phyloP scores from a whole-genome alignment of 2,888 invertebrate species.

The Luffia ferchaultella region DNA sequence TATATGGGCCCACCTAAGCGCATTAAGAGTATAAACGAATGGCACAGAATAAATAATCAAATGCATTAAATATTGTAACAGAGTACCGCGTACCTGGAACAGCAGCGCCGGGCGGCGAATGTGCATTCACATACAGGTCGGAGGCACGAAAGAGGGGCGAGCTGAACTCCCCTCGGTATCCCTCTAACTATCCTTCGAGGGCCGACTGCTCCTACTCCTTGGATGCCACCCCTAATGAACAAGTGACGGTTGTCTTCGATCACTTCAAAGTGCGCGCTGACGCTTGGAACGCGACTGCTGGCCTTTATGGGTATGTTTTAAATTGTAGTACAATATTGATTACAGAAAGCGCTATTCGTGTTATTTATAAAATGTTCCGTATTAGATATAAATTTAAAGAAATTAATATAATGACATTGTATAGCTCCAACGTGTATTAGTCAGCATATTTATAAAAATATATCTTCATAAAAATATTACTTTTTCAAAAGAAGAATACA shows the following conservation, averaged over 20 bases:
- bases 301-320: conserved; percentile 42
- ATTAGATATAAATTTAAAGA: too few relatives aligned
- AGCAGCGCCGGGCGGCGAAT: conserved; percentile 89
- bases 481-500: too few relatives aligned
- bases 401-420: too few relatives aligned
- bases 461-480: too few relatives aligned
- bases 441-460: too few relatives aligned
- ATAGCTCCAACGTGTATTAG: too few relatives aligned
- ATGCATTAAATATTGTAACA: too few relatives aligned
- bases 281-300: conserved; percentile 76
- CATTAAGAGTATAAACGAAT: too few relatives aligned
- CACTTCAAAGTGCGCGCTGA: conserved; percentile 90
- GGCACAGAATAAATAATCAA: too few relatives aligned
- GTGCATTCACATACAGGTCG: conserved; percentile 91
- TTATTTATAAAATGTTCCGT: too few relatives aligned
- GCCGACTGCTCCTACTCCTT: conserved; percentile 95
- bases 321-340: not conserved
- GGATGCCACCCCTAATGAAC: conserved; percentile 85
- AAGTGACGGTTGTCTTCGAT: conserved; percentile 90
- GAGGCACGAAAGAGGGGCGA: conserved; percentile 87
- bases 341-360: too few relatives aligned
- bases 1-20: too few relatives aligned
- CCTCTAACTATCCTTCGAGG: conserved; percentile 95
- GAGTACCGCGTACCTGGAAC: conserved; percentile 96
- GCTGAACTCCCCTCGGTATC: conserved; percentile 96